These are phyloP conservation scores for Stenichneumon culpator DNA, from an alignment of 2,888 invertebrate genomes.

Conservation along the genomic window DNA sequence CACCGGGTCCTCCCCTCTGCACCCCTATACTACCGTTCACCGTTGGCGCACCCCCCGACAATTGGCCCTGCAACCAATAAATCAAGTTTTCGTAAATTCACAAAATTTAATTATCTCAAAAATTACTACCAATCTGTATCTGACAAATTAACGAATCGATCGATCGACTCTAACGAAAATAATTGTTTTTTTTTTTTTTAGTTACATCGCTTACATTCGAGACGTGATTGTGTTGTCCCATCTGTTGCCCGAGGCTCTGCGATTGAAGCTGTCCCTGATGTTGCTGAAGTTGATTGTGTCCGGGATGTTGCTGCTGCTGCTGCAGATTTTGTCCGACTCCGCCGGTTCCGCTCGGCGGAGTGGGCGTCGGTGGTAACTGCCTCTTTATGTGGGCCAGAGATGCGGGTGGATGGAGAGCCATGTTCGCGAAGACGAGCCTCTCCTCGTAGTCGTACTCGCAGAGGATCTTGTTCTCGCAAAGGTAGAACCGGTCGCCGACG, in stretches of 20 bases:
- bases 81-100: background rate
- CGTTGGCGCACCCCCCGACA: slow-evolving; percentile 81
- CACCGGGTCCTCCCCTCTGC: slow-evolving; percentile 82
- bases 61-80: slow-evolving; percentile 80
- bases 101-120: too few species aligned
- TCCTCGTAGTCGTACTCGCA: slow-evolving; percentile 99
- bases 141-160: background rate
- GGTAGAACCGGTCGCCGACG: slow-evolving; percentile 98
- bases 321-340: slow-evolving; percentile 76
- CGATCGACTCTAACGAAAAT: background rate
- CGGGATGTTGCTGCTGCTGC: slow-evolving; percentile 74
- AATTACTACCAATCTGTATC: background rate
- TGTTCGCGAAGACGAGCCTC: slow-evolving; percentile 96
- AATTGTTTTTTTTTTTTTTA: background rate
- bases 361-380: slow-evolving; percentile 86
- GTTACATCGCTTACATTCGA: slow-evolving; percentile 81
- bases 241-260: slow-evolving; percentile 80
- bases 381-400: slow-evolving; percentile 93
- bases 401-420: slow-evolving; percentile 94
- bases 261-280: slow-evolving; percentile 77
- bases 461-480: slow-evolving; percentile 98
- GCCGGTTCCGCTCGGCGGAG: slow-evolving; percentile 74
- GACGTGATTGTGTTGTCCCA: slow-evolving; percentile 83
- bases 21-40: slow-evolving; percentile 81
- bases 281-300: slow-evolving; percentile 80